Base-by-base conservation (phyloP, 2,888 invertebrate genomes). In the Drosophila kanekoi region DNA sequence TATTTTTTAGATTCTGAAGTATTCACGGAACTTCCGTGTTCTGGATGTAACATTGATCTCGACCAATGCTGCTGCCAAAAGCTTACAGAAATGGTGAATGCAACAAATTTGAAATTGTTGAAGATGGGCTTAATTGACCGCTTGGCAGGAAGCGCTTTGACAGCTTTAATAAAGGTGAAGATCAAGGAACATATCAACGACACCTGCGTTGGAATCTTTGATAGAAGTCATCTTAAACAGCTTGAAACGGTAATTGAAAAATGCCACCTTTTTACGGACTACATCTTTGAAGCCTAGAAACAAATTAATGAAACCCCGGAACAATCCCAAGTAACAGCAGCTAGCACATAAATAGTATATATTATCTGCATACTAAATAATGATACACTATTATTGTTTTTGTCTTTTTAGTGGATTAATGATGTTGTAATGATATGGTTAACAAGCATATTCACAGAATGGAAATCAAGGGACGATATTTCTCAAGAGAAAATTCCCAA, bases 371-470 rank as follows among this genome's bases (percentile, higher is more conserved):
- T 23, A 0, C 23, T 8, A n/a, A 8, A 11, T 16, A n/a, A 49
- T 35, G 16, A 35, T 18, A 5, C 18, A 3, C 18, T 23, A 9
- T 23, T 20, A 2, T 1, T 4, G 9, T n/a, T 28, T 40, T 5
- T 18, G 13, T 60, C 57, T 63, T 92, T 93, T 5, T 89, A 96
- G 95, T 98, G 98, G 98, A 93, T 98, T 2, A 95, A 97, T 72
- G 95, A 95, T 11, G 96, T 96, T 52, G 96, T 98, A 0, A 94
- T 98, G 91, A 95, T 95, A 28, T 98, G 98, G 98, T 91, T 98
- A 28, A 95, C 95, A 28, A 94, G 96, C 81, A 96, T 98, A 75
- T 98, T 97, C 82, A 95, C 95, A 75, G 94, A 94, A 38, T 95
- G 95, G 16, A 94, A 94, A 45, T 35, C 72, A 14, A 93, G 94